Conservation (phyloP, 2,113 vertebrate species). For the Dermatemys mawii region DNA sequence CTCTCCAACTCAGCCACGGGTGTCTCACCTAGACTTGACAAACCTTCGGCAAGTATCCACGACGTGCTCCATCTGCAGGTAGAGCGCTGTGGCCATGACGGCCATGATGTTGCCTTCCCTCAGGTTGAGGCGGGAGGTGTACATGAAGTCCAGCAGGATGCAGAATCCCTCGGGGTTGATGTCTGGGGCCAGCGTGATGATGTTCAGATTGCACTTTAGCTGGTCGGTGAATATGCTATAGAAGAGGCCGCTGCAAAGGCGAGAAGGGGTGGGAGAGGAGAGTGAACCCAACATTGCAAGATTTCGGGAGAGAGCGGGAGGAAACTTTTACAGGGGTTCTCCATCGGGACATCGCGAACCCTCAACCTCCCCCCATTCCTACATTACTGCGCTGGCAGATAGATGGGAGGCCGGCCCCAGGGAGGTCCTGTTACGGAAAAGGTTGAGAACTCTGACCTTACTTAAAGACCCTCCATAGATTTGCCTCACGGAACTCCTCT, state of each 20-base stretch:
- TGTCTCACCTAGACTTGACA: conserved; percentile 92
- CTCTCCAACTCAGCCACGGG: neutral
- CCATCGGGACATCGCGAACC: fast-evolving
- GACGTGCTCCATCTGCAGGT: conserved; percentile 98
- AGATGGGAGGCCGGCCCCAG: conserved; percentile 7
- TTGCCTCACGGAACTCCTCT: neutral
- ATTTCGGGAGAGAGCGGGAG: neutral
- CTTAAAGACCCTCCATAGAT: neutral
- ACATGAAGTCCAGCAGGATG: conserved; percentile 98
- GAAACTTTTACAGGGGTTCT: conserved; percentile 2
- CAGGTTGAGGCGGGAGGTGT: conserved; percentile 94
- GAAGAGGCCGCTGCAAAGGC: conserved; percentile 90
- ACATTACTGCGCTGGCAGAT: neutral
- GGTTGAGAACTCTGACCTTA: neutral
- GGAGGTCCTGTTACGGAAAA: neutral
- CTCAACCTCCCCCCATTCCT: neutral
- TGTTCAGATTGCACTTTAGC: conserved; percentile 94
- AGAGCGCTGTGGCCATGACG: conserved; percentile 95
- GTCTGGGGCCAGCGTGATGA: conserved; percentile 95
- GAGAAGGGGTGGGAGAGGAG: neutral
- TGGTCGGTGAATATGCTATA: conserved; percentile 99
- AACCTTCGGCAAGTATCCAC: conserved; percentile 97
- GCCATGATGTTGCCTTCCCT: conserved; percentile 95
- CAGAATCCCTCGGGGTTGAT: conserved; percentile 97
- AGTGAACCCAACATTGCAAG: neutral